Evolutionary conservation across 2,113 vertebrate species (phyloP).

Genomic region (Syrmaticus mikado): DNA sequence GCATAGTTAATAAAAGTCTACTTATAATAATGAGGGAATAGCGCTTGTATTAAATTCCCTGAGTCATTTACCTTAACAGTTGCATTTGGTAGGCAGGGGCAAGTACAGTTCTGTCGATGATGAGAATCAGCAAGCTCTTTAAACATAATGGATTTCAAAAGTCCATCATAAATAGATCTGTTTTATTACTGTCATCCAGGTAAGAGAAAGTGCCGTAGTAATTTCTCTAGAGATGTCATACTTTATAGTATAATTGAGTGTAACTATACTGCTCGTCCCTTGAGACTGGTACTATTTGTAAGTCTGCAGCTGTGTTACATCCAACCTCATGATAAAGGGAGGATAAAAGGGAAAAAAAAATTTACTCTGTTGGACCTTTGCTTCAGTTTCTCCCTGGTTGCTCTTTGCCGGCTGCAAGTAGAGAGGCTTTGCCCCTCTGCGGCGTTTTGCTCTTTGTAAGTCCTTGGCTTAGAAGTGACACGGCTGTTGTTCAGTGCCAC

Average conservation of each 20-base stretch:
- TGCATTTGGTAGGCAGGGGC: constrained; percentile 42
- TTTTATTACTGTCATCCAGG: constrained; percentile 72
- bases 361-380: neutral
- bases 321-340: constrained; percentile 9
- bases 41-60: constrained; percentile 19
- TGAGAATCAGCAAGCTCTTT: constrained; percentile 64
- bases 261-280: constrained; percentile 59
- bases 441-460: neutral
- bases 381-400: neutral
- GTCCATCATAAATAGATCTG: constrained; percentile 70
- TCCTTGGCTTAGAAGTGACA: neutral
- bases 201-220: constrained; percentile 56
- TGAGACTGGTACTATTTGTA: constrained; percentile 46
- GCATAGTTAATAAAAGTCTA: constrained; percentile 39
- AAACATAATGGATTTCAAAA: constrained; percentile 56
- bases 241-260: constrained; percentile 72
- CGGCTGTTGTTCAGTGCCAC: neutral
- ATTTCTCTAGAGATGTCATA: constrained; percentile 72
- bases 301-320: constrained; percentile 57
- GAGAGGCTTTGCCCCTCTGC: neutral
- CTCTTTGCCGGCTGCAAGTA: neutral
- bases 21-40: constrained; percentile 42
- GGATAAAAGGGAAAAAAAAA: constrained; percentile 10
- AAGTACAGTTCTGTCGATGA: constrained; percentile 1
- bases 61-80: constrained; percentile 44